Evolutionary conservation across 2,113 vertebrate species (phyloP), one percentile per base, ranked within the genome.

Genomic region (Lagopus leucura): DNA sequence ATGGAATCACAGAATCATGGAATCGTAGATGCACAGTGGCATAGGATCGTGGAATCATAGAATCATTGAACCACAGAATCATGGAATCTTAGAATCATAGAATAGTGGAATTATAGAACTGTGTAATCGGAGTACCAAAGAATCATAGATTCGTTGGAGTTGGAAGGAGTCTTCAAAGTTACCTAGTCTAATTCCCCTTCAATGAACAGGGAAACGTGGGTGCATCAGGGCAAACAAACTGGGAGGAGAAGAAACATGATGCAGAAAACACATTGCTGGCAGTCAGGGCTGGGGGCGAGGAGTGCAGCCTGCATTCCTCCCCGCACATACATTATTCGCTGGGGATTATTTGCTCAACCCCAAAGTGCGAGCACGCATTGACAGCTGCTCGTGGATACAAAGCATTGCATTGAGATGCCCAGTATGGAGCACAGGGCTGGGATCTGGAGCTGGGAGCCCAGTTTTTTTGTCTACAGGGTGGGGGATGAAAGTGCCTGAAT

Each of bases 311-410:
- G 75, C 86, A 66, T 95, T 88, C 83, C 71, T 74, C 60, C 86
- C 55, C 28, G 43, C 43, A 76, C 82, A 38, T 67, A 57, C 82
- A 54, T 92, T 89, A 88, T 88, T 78, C 5, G 43, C 40, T 0
- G 40, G 82, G 86, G 61, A 84, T 94, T 92, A 84, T 95, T 92
- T 92, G 83, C 75, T 92, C 78, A 61, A 63, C 52, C 65, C 83
- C 42, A 4, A 57, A n/a, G 74, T 14, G 18, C 24, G 5, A 14
- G n/a, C 75, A 38, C 21, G 30, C 32, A 63, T 36, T 55, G 79
- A n/a, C 90, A 85, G 79, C 87, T 66, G 92, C 83, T n/a, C 4
- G 6, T n/a, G 12, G 65, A 38, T 28, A 86, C 78, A 48, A 87
- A 89, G 83, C 34, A 1, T 52, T 11, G 72, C 10, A n/a, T 75